A percentile compares a stretch with the other conserved stretches of the same genome.
These are phyloP conservation scores for Fregetta grallaria DNA, from an alignment of 2,113 vertebrate species.

Conservation along the genomic window DNA sequence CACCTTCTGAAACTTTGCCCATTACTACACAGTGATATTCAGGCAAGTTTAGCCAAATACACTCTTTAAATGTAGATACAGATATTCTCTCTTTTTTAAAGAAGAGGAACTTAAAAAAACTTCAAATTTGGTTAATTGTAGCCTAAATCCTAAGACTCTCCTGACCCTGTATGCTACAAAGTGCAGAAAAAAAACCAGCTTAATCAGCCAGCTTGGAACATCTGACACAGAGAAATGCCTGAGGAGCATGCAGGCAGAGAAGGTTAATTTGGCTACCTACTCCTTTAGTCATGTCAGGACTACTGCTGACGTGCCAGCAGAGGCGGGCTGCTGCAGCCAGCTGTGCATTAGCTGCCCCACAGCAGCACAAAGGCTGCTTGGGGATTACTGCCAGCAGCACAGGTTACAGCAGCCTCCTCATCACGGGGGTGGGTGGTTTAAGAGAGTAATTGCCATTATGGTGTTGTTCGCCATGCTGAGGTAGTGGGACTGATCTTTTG, in stretches of 20 bases:
- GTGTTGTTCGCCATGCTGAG: not conserved
- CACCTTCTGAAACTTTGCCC: not conserved
- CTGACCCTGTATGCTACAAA: not conserved
- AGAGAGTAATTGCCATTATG: not conserved
- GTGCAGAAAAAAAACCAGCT: not conserved
- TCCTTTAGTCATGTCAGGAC: not conserved
- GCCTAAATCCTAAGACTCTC: not conserved
- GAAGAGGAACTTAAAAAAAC: not conserved
- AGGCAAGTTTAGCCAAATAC: not conserved
- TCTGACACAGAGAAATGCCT: not conserved
- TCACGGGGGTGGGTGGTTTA: fast-evolving
- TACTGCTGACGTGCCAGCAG: not conserved
- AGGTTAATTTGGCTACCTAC: not conserved
- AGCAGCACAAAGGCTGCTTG: not conserved
- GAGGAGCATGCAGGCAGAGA: not conserved
- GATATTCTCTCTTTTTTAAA: not conserved
- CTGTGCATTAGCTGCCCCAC: not conserved
- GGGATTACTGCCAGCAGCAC: not conserved
- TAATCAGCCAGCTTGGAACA: not conserved
- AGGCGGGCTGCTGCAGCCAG: not conserved
- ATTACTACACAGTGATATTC: not conserved
- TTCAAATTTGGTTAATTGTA: not conserved
- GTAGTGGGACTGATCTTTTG: not conserved
- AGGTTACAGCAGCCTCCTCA: not conserved
- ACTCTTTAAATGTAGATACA: not conserved